Evolutionary conservation across 2,888 invertebrate genomes (phyloP), one percentile per base, ranked within the genome.

Genomic region (Halocaridina rubra): DNA sequence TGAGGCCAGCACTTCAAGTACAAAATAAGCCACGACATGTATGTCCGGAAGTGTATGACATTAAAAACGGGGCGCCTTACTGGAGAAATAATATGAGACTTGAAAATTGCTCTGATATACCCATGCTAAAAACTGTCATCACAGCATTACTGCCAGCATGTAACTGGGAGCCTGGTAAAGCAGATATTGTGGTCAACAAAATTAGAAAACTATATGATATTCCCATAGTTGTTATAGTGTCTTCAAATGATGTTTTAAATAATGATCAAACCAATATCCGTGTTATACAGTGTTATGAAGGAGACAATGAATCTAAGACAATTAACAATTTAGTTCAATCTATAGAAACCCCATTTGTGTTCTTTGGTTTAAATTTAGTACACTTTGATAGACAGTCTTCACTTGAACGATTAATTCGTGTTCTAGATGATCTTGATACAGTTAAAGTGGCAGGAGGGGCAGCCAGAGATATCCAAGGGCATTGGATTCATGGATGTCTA

Each of bases 401-500:
- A 2, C 75, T 81, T 24, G 81, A 74, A 46, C 74, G 81, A 3
- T 64, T 74, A 39, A 64, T 81, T 3, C 67, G 81, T 10, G 76
- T 81, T 5, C 19, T 81, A 33, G 33, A 57, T 13, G 67, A 30
- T 1, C 69, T 81, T 30, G 13, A 30, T 7, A 64, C 53, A 24
- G 81, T 69, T 22, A 22, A 67, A n/a, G 84, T 72, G 32, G 84
- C 71, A 10, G 84, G 80, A 5, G 86, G 86, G 3, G 72, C 84
- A 19, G 57, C 46, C 32, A 53, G 86, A 8, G 69, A 82, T 53
- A 19, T 22, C 4, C 84, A 85, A 29, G 90, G 90, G 8, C 89
- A 89, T 57, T 90, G 90, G 90, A 88, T 82, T 61, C 85, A 89
- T 59, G 89, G 89, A 0, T 90, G 90, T 85, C 89, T 89, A 53